Evolutionary conservation across 2,888 invertebrate species (phyloP), one percentile per base, ranked within the genome.

Genomic region (Epinotia brunnichana): DNA sequence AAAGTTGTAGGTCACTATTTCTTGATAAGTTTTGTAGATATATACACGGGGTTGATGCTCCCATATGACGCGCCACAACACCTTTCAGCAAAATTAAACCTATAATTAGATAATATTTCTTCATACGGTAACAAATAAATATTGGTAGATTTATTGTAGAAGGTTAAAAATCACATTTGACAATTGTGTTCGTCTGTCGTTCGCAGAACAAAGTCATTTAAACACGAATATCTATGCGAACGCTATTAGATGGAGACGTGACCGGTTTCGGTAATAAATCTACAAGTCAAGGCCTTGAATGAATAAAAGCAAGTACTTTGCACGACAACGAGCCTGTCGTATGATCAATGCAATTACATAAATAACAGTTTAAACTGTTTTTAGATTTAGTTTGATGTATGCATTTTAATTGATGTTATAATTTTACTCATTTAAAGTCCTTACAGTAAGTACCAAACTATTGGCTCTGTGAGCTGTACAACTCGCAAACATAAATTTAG

Each of bases 181-280:
- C 51, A 19, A 24, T 41, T 63, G 51, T 35, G 39, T 54, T 39
- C 54, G 35, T 64, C 48, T 24, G 15, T 41, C 21, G 54, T 21
- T 41, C 15, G 24, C 15, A 41, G 15, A 56, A 66, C 39, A 56
- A 66, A 56, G 56, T 56, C 24, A 66, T 54, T 64, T 54, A 21
- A 41, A n/a, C 54, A 56, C 21, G 54, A 66, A 56, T 54, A 62
- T 54, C 29, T 60, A 53, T 60, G 53, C 51, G 56, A 56, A 56
- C 24, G 24, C 56, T 56, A 56, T 41, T 24, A 56, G 54, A 54
- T 7, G n/a, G 41, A 44, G 39, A 66, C 66, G 54, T 66, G 66
- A 66, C 24, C 21, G 56, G 66, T 66, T 66, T 66, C 21, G 66
- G 66, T 54, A 66, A 66, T 66, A 66, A 41, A 56, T 54, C 10